Evolutionary conservation across 2,113 vertebrate genomes (phyloP).

Genomic region (Scytalopus superciliaris): DNA sequence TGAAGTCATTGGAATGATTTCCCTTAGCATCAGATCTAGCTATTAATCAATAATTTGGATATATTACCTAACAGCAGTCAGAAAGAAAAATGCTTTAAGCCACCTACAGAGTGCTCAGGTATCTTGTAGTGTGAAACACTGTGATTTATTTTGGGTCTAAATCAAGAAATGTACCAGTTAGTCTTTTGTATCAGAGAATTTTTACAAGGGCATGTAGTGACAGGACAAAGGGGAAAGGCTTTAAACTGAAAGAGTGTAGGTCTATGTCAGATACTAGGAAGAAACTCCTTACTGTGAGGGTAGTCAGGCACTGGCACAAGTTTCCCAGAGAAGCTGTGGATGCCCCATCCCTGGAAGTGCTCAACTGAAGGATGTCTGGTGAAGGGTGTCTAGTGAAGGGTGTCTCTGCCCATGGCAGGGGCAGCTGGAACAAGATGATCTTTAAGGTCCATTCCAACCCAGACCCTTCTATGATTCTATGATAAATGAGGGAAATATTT

Average conservation of each 20-base stretch:
- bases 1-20: background rate
- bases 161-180: background rate
- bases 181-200: background rate
- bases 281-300: background rate
- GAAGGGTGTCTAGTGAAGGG: background rate
- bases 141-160: background rate
- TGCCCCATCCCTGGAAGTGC: background rate
- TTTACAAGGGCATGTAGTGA: background rate
- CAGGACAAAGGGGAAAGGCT: background rate
- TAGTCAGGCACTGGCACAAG: background rate
- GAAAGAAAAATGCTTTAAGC: background rate
- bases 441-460: background rate
- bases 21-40: background rate
- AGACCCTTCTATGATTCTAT: background rate
- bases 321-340: background rate
- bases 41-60: background rate
- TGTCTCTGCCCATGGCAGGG: background rate
- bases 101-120: background rate
- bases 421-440: background rate
- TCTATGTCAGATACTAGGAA: background rate
- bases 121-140: background rate
- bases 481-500: background rate
- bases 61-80: background rate
- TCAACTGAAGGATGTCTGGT: background rate
- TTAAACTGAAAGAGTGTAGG: background rate